Conservation (phyloP, 2,888 invertebrate species). For the Invenusta paracnida region DNA sequence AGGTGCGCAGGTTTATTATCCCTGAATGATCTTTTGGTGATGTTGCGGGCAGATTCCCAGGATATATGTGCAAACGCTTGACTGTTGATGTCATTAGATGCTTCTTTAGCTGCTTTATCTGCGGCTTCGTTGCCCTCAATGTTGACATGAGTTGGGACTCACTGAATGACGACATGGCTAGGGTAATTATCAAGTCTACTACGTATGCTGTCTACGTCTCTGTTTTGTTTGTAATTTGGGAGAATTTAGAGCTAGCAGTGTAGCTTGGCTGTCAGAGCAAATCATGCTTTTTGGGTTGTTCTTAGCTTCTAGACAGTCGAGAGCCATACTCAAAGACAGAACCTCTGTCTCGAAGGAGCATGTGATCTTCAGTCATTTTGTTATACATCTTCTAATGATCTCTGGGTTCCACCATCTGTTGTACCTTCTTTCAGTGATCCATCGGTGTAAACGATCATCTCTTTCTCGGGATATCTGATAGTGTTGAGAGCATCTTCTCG, state of each 20-base stretch:
- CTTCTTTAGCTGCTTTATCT: not conserved
- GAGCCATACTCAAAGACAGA: no score
- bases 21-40: not conserved
- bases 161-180: not conserved
- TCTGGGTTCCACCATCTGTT: not conserved
- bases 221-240: not conserved
- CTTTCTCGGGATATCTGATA: not conserved
- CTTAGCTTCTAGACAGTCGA: not conserved
- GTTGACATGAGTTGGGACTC: not conserved
- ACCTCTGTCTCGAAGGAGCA: not conserved
- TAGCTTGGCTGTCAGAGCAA: not conserved
- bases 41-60: not conserved
- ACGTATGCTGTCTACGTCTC: not conserved
- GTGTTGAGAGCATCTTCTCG: not conserved
- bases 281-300: not conserved
- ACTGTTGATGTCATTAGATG: not conserved
- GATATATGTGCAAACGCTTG: not conserved
- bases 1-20: not conserved
- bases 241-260: not conserved
- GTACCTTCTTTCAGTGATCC: not conserved
- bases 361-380: not conserved
- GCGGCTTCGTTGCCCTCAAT: not conserved
- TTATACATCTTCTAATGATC: no score
- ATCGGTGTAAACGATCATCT: not conserved
- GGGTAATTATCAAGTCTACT: not conserved